phyloP scores from a whole-genome alignment of 2,888 invertebrate genomes.

The Rhingia rostrata region DNA sequence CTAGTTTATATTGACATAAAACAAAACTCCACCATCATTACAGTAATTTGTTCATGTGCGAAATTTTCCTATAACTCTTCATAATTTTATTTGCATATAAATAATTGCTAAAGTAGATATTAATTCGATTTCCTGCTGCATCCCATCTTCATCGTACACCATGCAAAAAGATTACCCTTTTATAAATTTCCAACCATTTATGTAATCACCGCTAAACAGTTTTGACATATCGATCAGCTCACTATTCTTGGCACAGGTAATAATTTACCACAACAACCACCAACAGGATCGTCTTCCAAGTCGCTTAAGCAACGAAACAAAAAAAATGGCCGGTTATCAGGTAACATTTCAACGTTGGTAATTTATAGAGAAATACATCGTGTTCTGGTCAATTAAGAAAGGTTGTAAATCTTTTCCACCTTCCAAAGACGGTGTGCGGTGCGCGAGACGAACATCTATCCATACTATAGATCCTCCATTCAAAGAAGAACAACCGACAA shows the following conservation, averaged over 20 bases:
- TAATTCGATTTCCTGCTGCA: too few relatives aligned
- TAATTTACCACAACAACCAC: conserved; percentile 35
- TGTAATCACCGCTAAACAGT: conserved; percentile 48
- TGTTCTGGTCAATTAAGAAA: conserved; percentile 61
- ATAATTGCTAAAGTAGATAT: neutral
- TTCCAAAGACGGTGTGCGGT: neutral
- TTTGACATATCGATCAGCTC: conserved; percentile 57
- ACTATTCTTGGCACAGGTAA: conserved; percentile 32
- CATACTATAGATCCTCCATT: conserved; percentile 19
- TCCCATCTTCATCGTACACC: neutral
- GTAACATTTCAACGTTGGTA: conserved; percentile 53
- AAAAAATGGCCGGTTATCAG: conserved; percentile 35
- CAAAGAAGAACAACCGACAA: conserved; percentile 51
- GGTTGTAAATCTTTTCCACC: conserved; percentile 40
- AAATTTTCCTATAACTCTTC: neutral
- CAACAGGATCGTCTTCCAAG: conserved; percentile 51
- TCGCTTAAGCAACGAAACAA: conserved; percentile 16
- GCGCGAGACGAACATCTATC: conserved; percentile 10
- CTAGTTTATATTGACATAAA: neutral
- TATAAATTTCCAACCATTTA: conserved; percentile 1
- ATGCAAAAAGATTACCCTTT: neutral
- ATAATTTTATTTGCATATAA: neutral
- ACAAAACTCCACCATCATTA: neutral
- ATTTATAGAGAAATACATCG: conserved; percentile 54
- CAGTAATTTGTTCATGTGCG: neutral